Base-by-base conservation (phyloP, 2,113 vertebrate species). In the Hippocampus mohnikei region DNA sequence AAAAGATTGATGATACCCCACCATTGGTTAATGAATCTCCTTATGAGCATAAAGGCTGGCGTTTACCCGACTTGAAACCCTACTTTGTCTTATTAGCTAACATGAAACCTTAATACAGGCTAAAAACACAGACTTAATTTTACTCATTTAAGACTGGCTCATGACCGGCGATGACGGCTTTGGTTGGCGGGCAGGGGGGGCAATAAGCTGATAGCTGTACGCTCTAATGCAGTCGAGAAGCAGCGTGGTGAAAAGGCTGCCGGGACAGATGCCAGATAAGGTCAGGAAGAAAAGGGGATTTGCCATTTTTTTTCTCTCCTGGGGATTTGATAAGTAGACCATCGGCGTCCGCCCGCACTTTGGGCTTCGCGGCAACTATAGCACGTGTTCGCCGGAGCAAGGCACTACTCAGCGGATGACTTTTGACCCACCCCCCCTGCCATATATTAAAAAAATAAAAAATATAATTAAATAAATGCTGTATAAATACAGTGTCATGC, bases 1-100 rank as follows among this genome's bases (percentile, higher is more conserved):
- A 37, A 90, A 90, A 91, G 91, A 92, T 91, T 91, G 91, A 91
- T 91, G 90, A 92, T 87, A 85, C 88, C 88, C 87, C 89, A 89
- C 89, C 84, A 89, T 92, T 91, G 90, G 88, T 86, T 91, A 91
- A 91, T 86, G 88, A 91, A 87, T 83, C 82, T 79, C 79, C 87
- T 90, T 84, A 90, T 86, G 85, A 86, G 90, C 90, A 85, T 92
- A 90, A 91, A 27, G 5, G 13, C 58, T 29, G 16, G 25, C 5
- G 25, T 44, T 44, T 44, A 44, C 42, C 42, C 42, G 42, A 13
- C 13, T 16, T 20, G 16, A 50, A 50, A 50, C 46, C 46, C 85
- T 50, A 21, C 48, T 50, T 20, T 20, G 18, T 50, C 48, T 21
- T 50, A 18, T 2, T 20, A 50, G 20, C 23, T 25, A 27, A 16